Percentiles rank a stretch among this genome's conserved stretches.
These are phyloP conservation scores for Anthophora plumipes DNA, from an alignment of 2,888 invertebrate genomes.

Conservation along the genomic window DNA sequence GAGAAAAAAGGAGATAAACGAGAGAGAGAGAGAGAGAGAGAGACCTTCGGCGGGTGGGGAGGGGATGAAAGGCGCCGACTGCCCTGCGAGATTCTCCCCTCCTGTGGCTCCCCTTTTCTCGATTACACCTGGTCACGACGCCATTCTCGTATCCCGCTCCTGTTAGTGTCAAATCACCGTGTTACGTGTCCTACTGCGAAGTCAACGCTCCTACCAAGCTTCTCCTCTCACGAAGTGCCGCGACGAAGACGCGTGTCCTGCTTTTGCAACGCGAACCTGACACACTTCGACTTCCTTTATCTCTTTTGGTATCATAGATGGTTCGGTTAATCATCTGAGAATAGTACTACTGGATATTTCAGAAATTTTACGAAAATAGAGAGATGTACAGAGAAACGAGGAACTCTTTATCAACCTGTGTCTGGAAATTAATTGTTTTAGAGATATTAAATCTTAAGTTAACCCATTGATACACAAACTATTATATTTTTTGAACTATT, in stretches of 20 bases:
- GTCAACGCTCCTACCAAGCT: conserved; percentile 42
- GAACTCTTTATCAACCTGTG: too few species aligned
- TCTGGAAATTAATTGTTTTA: too few species aligned
- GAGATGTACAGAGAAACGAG: too few species aligned
- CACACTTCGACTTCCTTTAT: conserved; percentile 20
- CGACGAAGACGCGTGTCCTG: neutral
- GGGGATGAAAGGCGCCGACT: conserved; percentile 74
- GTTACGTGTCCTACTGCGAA: conserved; percentile 61
- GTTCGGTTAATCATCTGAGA: neutral
- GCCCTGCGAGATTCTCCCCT: conserved; percentile 65
- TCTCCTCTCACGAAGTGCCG: conserved; percentile 3
- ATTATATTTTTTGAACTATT: too few species aligned
- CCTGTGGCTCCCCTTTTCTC: conserved; percentile 57
- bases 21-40: conserved; percentile 37
- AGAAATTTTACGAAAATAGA: too few species aligned
- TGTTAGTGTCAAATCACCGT: conserved; percentile 69
- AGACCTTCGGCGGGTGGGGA: conserved; percentile 40
- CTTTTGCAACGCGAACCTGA: conserved; percentile 21
- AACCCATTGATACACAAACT: too few species aligned
- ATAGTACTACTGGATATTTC: neutral
- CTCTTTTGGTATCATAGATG: neutral
- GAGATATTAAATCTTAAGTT: too few species aligned
- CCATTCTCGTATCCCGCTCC: conserved; percentile 60
- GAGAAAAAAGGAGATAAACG: conserved; percentile 73
- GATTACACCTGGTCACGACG: conserved; percentile 71